These are phyloP conservation scores for Zootoca vivipara DNA, from an alignment of 2,113 vertebrate species.

Conservation along the genomic window DNA sequence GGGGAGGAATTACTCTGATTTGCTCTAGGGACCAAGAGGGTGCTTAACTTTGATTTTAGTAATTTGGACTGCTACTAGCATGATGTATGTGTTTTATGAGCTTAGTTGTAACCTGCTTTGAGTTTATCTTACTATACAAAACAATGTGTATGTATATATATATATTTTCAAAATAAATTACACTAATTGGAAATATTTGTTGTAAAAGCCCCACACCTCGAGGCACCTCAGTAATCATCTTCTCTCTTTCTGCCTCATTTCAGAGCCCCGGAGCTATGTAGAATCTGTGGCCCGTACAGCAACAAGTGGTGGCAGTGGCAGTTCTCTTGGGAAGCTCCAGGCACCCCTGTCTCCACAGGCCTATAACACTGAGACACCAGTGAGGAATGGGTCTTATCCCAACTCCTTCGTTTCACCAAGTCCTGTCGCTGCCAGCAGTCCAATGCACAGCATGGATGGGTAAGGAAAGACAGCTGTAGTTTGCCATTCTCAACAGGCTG, in stretches of 20 bases:
- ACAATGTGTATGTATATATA: no score
- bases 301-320: constrained; percentile 53
- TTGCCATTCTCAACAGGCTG: neutral
- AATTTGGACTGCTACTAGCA: neutral
- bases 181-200: neutral
- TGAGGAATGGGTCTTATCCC: constrained; percentile 72
- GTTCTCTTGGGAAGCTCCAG: constrained; percentile 26
- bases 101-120: neutral
- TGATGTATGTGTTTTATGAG: neutral
- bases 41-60: neutral
- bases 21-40: neutral
- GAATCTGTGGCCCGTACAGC: constrained; percentile 93
- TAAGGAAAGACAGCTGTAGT: constrained; percentile 63
- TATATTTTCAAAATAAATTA: neutral
- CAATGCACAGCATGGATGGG: constrained; percentile 86
- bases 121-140: neutral
- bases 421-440: constrained; percentile 92
- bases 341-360: constrained; percentile 58
- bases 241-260: constrained; percentile 1
- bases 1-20: neutral
- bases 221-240: neutral
- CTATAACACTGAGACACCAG: constrained; percentile 65
- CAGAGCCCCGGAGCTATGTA: constrained; percentile 95
- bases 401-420: constrained; percentile 79
- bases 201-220: neutral